A percentile compares a stretch with the other conserved stretches of the same genome.
Evolutionary conservation across 2,888 invertebrate genomes (phyloP).

Genomic region (Taphrorychus bicolor): DNA sequence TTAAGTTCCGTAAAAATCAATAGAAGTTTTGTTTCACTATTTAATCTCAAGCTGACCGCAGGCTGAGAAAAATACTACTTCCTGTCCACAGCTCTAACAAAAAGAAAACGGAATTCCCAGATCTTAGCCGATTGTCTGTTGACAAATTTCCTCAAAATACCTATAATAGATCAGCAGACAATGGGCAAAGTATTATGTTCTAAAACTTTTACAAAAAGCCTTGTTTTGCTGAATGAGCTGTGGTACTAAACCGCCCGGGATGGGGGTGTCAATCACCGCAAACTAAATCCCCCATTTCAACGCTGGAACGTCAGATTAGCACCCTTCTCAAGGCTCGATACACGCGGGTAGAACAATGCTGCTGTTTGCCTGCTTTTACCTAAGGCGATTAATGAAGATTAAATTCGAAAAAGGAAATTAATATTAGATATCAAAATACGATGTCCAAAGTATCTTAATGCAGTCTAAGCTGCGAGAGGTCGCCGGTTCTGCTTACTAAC

Average conservation of each 20-base stretch:
- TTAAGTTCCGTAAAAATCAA: no score
- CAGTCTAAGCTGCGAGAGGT: no score
- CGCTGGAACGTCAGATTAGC: conserved; percentile 37
- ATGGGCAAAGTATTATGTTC: conserved; percentile 9
- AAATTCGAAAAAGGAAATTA: conserved; percentile 12
- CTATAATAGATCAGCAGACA: conserved; percentile 3
- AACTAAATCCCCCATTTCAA: conserved; percentile 36
- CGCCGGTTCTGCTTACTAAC: not conserved
- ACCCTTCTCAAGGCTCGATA: conserved; percentile 38
- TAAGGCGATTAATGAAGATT: conserved; percentile 31
- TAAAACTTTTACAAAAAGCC: conserved; percentile 24
- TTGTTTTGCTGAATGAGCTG: conserved; percentile 31
- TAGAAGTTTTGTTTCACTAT: not conserved
- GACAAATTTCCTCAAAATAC: conserved; percentile 26
- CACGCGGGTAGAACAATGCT: conserved; percentile 31
- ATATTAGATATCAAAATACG: conserved; percentile 2
- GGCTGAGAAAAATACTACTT: not conserved
- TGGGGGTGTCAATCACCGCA: conserved; percentile 40
- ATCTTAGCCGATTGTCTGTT: not conserved
- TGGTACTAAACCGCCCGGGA: conserved; percentile 22
- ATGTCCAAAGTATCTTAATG: no score
- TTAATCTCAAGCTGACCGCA: no score
- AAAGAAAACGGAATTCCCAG: not conserved
- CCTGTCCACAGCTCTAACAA: not conserved
- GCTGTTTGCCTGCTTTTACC: conserved; percentile 37